Evolutionary conservation across 2,113 vertebrate genomes (phyloP).

Genomic region (Apus apus): DNA sequence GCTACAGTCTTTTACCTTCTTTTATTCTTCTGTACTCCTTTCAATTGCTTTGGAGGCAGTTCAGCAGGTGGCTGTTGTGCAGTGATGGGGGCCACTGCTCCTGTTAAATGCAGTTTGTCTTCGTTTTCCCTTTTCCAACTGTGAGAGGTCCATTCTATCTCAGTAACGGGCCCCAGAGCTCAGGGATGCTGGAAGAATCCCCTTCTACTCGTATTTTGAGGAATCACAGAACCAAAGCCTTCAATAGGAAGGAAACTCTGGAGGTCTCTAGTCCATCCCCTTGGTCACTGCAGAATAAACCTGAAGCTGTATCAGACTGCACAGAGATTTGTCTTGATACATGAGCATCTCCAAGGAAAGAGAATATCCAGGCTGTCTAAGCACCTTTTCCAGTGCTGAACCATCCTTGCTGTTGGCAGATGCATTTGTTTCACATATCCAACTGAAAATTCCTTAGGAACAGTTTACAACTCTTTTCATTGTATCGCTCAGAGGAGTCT

Average conservation of each 20-base stretch:
- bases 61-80: not conserved
- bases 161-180: not conserved
- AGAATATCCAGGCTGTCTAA: not conserved
- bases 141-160: not conserved
- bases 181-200: not conserved
- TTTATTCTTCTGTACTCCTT: not conserved
- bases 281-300: not conserved
- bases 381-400: not conserved
- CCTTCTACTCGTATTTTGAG: not conserved
- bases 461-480: not conserved
- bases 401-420: accelerated
- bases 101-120: not conserved
- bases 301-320: not conserved
- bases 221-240: not conserved
- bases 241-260: not conserved
- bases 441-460: not conserved
- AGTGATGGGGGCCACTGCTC: not conserved
- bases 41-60: not conserved
- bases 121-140: not conserved
- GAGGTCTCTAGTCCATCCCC: not conserved
- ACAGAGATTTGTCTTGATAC: not conserved
- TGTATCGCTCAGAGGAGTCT: not conserved
- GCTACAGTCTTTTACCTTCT: not conserved
- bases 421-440: accelerated
- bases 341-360: not conserved